Evolutionary conservation across 2,113 vertebrate species (phyloP).

Genomic region (Nanorana parkeri): DNA sequence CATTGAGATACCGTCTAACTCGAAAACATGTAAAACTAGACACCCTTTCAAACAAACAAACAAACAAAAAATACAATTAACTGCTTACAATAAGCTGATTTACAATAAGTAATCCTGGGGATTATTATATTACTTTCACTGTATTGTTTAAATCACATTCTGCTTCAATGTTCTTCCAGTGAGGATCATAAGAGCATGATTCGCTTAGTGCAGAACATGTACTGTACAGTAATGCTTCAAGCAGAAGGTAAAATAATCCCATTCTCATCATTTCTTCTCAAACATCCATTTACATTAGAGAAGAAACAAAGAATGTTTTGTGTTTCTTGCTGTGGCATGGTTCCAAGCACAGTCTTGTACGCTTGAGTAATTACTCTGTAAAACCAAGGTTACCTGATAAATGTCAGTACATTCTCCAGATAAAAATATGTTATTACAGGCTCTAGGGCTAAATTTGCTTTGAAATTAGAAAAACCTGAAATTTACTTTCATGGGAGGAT

Average conservation of each 20-base stretch:
- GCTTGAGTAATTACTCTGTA: conserved; percentile 54
- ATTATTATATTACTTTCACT: too few species aligned
- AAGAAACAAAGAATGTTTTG: conserved; percentile 54
- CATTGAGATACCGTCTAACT: too few species aligned
- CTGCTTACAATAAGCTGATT: too few species aligned
- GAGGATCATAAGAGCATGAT: conserved; percentile 15
- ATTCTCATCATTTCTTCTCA: conserved; percentile 27
- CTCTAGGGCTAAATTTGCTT: conserved; percentile 52
- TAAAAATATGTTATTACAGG: conserved; percentile 54
- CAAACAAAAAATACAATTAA: too few species aligned
- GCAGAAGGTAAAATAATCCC: conserved; percentile 38
- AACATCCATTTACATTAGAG: conserved; percentile 47
- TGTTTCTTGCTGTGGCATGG: conserved; percentile 45
- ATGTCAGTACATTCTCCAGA: conserved; percentile 54
- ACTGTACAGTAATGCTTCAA: conserved; percentile 42
- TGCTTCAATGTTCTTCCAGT: neutral
- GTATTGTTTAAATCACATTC: too few species aligned
- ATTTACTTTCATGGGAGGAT: conserved; percentile 54
- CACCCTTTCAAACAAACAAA: too few species aligned
- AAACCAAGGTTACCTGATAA: conserved; percentile 56
- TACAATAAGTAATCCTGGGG: too few species aligned
- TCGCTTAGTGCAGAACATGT: conserved; percentile 19
- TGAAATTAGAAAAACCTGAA: conserved; percentile 49
- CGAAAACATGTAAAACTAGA: too few species aligned
- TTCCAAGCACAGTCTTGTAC: conserved; percentile 55